Percentiles rank a stretch among this genome's conserved stretches.
These are phyloP conservation scores for Eira barbara DNA, from an alignment of 2,113 vertebrate genomes.

Conservation along the genomic window DNA sequence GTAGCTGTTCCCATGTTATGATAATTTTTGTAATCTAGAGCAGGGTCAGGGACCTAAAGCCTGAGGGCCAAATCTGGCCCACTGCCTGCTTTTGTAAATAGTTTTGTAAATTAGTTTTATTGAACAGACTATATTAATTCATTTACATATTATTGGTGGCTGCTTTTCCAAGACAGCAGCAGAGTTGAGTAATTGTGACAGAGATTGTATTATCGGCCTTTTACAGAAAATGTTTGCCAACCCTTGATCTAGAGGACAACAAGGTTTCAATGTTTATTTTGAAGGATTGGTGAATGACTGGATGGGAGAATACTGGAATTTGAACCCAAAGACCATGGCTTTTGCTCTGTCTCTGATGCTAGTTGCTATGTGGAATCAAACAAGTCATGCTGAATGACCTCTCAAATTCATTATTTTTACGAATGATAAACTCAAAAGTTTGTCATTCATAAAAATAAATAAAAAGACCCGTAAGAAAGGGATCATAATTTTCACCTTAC, in stretches of 20 bases:
- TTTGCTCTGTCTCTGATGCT: background rate
- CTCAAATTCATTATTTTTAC: background rate
- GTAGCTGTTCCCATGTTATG: background rate
- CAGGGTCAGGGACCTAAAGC: background rate
- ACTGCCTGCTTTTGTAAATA: background rate
- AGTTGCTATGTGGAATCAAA: background rate
- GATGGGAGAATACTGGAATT: background rate
- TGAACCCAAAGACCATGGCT: background rate
- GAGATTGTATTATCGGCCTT: background rate
- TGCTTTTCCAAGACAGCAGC: background rate
- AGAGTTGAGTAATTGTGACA: background rate
- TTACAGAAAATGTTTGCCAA: background rate
- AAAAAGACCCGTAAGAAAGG: background rate
- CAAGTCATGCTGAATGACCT: background rate
- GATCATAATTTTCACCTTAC: background rate
- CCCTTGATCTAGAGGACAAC: background rate
- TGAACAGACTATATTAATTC: background rate
- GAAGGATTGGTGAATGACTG: background rate
- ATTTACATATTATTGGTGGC: background rate
- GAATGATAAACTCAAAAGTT: background rate
- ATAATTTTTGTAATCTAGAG: constrained; percentile 5
- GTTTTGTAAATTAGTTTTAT: constrained; percentile 22
- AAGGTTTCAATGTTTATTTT: background rate
- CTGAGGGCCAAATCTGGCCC: background rate
- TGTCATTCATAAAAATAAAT: constrained; percentile 37